Base-by-base conservation (phyloP, 2,113 vertebrate species). In the Scytalopus superciliaris region DNA sequence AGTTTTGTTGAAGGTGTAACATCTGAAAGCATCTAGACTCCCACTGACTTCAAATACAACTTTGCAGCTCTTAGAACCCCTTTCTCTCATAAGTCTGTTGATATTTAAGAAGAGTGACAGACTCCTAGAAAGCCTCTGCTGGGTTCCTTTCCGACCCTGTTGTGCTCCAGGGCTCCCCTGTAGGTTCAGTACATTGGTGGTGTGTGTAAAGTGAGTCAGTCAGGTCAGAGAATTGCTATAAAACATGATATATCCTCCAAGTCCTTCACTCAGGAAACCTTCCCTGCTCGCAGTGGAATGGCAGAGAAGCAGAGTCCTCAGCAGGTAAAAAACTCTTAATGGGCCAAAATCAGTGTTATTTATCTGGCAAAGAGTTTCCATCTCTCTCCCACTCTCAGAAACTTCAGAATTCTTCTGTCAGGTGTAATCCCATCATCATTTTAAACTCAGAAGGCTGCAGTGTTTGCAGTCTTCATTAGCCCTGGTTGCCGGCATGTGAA, bases 101-200 rank as follows among this genome's bases (percentile, higher is more conserved):
- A 80, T 69, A 55, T 89, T 47, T 63, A 76, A 44, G 45, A 68
- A 76, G 17, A 72, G 9, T 39, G 39, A 42, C 12, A 75, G 47
- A 75, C 10, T 6, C 11, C 39, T 52, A 42, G 57, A 78, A 76
- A 81, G 28, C 52, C 53, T 86, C 45, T 69, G 14, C 37, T 39
- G 35, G 5, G 11, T 37, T 89, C 21, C 21, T 63, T 77, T 35
- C 80, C 42, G 42, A 5, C 4, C 3, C 1, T 45, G 17, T n/a
- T 1, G 1, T 56, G 45, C 17, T 45, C 37, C 0, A 0, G 16
- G 45, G 52, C 39, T 49, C 52, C 27, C 33, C 27, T 1, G 7
- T 33, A 57, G 53, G 37, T 57, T 79, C 22, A 69, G 42, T 28
- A 18, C 10, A 21, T 53, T 7, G 4, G 23, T 73, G 67, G 47